phyloP scores from a whole-genome alignment of 2,113 vertebrate species.

The Psittacula cyanocephala region DNA sequence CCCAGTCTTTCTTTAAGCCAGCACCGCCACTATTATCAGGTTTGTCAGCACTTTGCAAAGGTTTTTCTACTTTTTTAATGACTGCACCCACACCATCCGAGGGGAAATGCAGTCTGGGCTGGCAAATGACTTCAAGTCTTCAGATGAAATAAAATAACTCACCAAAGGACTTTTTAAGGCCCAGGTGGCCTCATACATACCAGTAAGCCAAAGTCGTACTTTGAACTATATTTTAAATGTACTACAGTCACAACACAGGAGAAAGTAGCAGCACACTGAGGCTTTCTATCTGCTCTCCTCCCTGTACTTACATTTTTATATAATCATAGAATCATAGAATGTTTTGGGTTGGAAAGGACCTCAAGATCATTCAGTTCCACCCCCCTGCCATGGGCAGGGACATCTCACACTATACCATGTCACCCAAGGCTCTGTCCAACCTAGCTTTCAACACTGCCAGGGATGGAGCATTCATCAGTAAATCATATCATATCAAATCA shows the following conservation, averaged over 20 bases:
- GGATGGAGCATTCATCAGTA: not conserved
- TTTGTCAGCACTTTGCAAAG: not conserved
- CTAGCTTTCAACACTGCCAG: not conserved
- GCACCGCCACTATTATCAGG: not conserved
- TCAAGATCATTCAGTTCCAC: not conserved
- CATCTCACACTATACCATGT: not conserved
- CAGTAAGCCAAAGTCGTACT: not conserved
- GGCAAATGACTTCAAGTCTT: not conserved
- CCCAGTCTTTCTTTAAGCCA: not conserved
- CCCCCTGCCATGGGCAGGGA: not conserved
- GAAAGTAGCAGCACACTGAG: not conserved
- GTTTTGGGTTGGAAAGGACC: not conserved
- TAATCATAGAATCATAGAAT: not conserved
- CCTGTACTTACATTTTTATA: not conserved
- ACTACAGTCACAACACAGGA: not conserved
- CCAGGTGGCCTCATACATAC: not conserved
- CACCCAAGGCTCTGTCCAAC: not conserved
- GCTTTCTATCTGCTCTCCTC: not conserved
- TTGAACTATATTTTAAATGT: not conserved
- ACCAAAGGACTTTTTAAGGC: not conserved
- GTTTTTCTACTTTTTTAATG: slow-evolving; percentile 12
- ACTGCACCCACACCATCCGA: not conserved
- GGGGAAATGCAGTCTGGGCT: not conserved
- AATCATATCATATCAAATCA: not conserved
- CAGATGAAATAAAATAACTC: not conserved